These are phyloP conservation scores for Plectus sambesii DNA, from an alignment of 1,140 invertebrate species.

Conservation along the genomic window DNA sequence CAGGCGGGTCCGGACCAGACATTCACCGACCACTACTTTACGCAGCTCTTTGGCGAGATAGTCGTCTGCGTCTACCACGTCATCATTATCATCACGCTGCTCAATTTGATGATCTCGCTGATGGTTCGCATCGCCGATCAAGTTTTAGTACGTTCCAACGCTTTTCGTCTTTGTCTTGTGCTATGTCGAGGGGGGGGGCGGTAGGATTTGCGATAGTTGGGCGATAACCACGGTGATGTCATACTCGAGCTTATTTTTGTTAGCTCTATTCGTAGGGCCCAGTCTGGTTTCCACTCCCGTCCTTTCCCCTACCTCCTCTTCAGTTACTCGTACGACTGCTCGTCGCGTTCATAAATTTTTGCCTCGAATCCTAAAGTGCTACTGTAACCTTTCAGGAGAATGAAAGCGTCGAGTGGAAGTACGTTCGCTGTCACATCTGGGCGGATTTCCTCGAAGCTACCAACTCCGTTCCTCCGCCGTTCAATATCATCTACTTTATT, in stretches of 20 bases:
- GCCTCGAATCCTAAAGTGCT: too few species aligned
- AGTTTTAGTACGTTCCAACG: constrained; percentile 19
- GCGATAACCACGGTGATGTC: too few species aligned
- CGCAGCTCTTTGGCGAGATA: constrained; percentile 11
- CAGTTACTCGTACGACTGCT: constrained; percentile 1
- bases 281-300: too few species aligned
- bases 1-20: constrained; percentile 14
- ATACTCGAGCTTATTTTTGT: too few species aligned
- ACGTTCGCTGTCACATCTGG: constrained; percentile 23
- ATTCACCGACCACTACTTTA: constrained; percentile 13
- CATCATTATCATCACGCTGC: constrained; percentile 22
- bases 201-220: too few species aligned
- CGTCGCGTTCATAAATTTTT: constrained; percentile 3
- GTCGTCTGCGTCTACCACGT: constrained; percentile 21
- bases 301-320: too few species aligned
- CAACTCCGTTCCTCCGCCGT: constrained; percentile 18
- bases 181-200: too few species aligned
- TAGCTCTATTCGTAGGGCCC: too few species aligned
- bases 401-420: constrained; percentile 29
- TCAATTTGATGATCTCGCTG: constrained; percentile 27
- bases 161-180: too few species aligned
- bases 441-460: constrained; percentile 17
- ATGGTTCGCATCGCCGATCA: constrained; percentile 20
- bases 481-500: constrained; percentile 18
- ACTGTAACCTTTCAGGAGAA: constrained; percentile 21